Base-by-base conservation (phyloP, 2,888 invertebrate genomes). In the Linyphia triangularis region DNA sequence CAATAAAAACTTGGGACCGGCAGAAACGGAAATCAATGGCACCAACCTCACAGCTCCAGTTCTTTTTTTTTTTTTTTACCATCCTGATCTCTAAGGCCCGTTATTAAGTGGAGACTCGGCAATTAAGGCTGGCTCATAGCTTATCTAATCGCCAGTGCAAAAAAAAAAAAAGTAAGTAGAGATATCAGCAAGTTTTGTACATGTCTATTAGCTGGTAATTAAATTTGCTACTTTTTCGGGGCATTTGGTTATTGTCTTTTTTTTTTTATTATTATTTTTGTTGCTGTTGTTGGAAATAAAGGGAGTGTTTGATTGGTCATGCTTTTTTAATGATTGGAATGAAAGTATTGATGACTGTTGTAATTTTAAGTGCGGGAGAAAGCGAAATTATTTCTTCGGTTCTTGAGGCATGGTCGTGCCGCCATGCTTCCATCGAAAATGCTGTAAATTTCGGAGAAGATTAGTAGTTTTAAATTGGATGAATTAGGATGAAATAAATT, bases 201-300 rank as follows among this genome's bases (percentile, higher is more conserved):
- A 77, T 77, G 85, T 77, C 85, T 69, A 85, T 85, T 85, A 77
- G 77, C 40, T 37, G 51, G 85, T 85, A 85, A 85, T 85, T 85
- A 85, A 85, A 85, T 85, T 85, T 77, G 85, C 67, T 69, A 57
- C 40, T 77, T 77, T 69, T 16, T n/a, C 13, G 51, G 51, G 51
- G 13, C 51, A 5, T 13, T 1, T n/a, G 51, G n/a, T 13, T 7
- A 51, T 51, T 51, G 13, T 51, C 5, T 51, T 51, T 51, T n/a
- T n/a, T n/a, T n/a, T n/a, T n/a, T n/a, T n/a, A n/a, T 70, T 82
- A 59, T 24, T 33, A 19, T 24, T 61, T 79, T 4, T 33, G 57
- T 67, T 79, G 67, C 79, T 67, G 79, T 69, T 79, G 51, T 13
- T 51, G 1, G 51, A 16, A 51, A 61, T 26, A 26, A 24, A 33